A percentile compares a stretch with the other conserved stretches of the same genome.
phyloP scores from a whole-genome alignment of 2,888 invertebrate genomes.

The Lithodes maja region DNA sequence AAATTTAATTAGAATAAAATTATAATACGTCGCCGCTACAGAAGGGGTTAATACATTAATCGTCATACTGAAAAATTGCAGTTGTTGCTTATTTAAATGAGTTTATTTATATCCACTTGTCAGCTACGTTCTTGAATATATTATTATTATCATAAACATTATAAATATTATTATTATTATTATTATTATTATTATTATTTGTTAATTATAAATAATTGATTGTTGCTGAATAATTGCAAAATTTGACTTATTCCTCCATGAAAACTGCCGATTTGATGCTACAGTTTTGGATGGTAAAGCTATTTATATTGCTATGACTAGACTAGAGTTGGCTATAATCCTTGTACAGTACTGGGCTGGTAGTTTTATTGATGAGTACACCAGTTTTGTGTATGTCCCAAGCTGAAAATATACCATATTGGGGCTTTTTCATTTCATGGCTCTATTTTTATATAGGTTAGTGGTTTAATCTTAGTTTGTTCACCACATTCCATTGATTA shows the following conservation, averaged over 20 bases:
- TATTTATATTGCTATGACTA: constrained; percentile 67
- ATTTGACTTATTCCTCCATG: constrained; percentile 46
- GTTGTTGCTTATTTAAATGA: constrained; percentile 43
- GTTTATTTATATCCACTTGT: constrained; percentile 40
- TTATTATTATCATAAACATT: constrained; percentile 11
- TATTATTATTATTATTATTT: constrained; percentile 35
- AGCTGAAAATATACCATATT: constrained; percentile 45
- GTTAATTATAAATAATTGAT: constrained; percentile 40
- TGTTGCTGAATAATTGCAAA: constrained; percentile 36
- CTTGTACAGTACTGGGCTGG: constrained; percentile 48
- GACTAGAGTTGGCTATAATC: constrained; percentile 60
- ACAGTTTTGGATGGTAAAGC: constrained; percentile 62
- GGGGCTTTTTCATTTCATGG: constrained; percentile 29
- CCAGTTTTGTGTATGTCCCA: constrained; percentile 57
- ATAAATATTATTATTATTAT: background rate
- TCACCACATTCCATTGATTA: constrained; percentile 57
- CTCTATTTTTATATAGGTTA: constrained; percentile 44
- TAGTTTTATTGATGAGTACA: constrained; percentile 53
- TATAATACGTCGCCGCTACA: too few species aligned
- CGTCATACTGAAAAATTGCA: constrained; percentile 54
- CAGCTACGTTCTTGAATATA: constrained; percentile 37
- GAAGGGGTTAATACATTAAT: constrained; percentile 39
- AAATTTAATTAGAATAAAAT: too few species aligned
- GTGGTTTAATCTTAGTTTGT: constrained; percentile 25
- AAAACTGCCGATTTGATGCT: constrained; percentile 62